Percentiles rank a stretch among this genome's conserved stretches.
phyloP scores from a whole-genome alignment of 2,888 invertebrate species.

The Stenchaetothrips biformis region DNA sequence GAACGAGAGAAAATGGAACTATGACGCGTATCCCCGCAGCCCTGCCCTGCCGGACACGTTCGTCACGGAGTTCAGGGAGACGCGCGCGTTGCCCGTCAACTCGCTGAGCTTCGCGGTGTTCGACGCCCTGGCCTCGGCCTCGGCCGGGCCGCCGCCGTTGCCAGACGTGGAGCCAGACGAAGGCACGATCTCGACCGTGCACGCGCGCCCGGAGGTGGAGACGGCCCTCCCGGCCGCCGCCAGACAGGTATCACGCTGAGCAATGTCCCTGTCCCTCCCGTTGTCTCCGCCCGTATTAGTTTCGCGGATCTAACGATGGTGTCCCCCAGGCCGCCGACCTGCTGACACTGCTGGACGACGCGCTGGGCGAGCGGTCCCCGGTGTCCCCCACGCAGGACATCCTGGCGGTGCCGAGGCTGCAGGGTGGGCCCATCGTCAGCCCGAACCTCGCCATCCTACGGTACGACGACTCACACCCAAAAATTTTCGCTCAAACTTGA shows the following conservation, averaged over 20 bases:
- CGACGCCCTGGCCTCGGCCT: background rate
- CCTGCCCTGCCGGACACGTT: background rate
- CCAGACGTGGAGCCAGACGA: background rate
- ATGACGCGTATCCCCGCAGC: background rate
- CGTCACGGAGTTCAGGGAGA: background rate
- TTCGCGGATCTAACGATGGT: background rate
- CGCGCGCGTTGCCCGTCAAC: background rate
- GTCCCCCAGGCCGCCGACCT: background rate
- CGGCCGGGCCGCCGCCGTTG: background rate
- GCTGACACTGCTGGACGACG: background rate
- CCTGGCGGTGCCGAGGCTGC: background rate
- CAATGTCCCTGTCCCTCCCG: no score
- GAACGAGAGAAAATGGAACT: no score
- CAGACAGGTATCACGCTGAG: no score
- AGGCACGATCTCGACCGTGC: background rate
- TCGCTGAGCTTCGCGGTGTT: background rate
- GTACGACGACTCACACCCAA: background rate
- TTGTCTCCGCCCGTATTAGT: no score
- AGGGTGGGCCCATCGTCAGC: background rate
- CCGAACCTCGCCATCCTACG: background rate
- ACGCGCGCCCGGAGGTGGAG: background rate
- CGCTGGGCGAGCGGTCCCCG: background rate
- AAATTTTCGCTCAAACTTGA: background rate
- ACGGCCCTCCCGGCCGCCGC: no score
- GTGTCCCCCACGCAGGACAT: background rate